phyloP scores from a whole-genome alignment of 2,113 vertebrate species.

The Aegotheles bennettii region DNA sequence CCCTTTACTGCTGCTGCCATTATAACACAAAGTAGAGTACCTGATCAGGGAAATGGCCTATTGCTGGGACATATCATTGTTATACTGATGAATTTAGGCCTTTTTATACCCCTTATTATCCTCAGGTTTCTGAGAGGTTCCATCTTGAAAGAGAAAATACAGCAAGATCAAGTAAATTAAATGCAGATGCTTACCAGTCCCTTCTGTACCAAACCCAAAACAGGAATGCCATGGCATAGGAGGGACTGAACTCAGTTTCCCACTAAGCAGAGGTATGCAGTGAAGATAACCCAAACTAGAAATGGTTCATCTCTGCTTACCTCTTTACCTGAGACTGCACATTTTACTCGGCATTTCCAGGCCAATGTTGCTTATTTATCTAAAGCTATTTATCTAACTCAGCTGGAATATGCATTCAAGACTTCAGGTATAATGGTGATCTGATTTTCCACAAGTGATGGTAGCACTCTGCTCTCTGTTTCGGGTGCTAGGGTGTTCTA shows the following conservation, averaged over 20 bases:
- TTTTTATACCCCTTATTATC: background rate
- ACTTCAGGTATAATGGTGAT: background rate
- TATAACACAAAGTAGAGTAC: background rate
- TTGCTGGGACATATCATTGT: background rate
- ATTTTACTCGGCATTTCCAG: background rate
- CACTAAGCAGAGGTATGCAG: background rate
- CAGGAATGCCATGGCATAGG: background rate
- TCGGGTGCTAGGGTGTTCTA: background rate
- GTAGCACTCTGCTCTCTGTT: background rate
- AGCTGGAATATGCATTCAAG: background rate
- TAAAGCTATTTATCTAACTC: background rate
- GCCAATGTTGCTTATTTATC: background rate
- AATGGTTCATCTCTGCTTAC: background rate
- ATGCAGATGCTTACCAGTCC: background rate
- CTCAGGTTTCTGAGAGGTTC: background rate
- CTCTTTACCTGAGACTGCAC: background rate
- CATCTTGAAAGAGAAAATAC: background rate
- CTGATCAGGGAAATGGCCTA: background rate
- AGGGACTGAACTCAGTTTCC: background rate
- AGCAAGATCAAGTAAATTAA: background rate
- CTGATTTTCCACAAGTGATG: background rate
- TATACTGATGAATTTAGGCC: background rate
- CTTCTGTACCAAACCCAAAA: background rate
- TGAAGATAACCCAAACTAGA: background rate
- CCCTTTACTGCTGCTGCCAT: background rate